phyloP scores from a whole-genome alignment of 2,888 invertebrate genomes.

The Netelia virgata region DNA sequence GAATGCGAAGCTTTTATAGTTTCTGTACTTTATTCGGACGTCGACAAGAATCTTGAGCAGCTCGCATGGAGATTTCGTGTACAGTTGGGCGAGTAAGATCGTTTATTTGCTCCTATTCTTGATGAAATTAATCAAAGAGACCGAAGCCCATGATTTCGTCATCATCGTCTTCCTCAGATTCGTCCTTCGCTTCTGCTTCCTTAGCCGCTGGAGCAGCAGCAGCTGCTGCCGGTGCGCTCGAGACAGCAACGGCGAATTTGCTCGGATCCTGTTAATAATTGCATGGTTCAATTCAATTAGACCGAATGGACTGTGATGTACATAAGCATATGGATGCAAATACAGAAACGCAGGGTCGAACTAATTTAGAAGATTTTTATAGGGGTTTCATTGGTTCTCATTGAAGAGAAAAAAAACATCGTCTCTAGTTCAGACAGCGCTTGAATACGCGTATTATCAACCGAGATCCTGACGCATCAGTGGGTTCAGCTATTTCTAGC shows the following conservation, averaged over 20 bases:
- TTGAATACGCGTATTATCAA: constrained; percentile 73
- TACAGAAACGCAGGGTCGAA: no score
- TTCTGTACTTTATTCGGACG: constrained; percentile 77
- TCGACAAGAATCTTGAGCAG: constrained; percentile 73
- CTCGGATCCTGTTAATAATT: constrained; percentile 92
- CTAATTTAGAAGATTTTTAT: no score
- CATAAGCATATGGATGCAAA: neutral
- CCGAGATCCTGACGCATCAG: constrained; percentile 78
- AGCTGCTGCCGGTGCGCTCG: constrained; percentile 86
- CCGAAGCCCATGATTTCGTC: constrained; percentile 94
- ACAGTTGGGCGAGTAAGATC: constrained; percentile 45
- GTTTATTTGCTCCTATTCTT: constrained; percentile 9
- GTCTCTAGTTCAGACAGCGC: constrained; percentile 77
- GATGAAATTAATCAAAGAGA: constrained; percentile 91
- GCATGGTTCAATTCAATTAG: constrained; percentile 27
- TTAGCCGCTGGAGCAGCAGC: constrained; percentile 91
- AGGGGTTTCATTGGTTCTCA: no score
- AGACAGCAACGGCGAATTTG: constrained; percentile 93
- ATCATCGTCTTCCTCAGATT: constrained; percentile 93
- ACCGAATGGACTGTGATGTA: neutral
- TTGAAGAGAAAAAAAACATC: neutral
- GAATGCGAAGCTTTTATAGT: constrained; percentile 46
- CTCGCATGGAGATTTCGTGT: constrained; percentile 33
- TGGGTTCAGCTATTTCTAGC: constrained; percentile 86
- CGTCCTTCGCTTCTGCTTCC: constrained; percentile 90